Evolutionary conservation across 2,113 vertebrate species (phyloP), one percentile per base, ranked within the genome.

Genomic region (Herpailurus yagouaroundi): DNA sequence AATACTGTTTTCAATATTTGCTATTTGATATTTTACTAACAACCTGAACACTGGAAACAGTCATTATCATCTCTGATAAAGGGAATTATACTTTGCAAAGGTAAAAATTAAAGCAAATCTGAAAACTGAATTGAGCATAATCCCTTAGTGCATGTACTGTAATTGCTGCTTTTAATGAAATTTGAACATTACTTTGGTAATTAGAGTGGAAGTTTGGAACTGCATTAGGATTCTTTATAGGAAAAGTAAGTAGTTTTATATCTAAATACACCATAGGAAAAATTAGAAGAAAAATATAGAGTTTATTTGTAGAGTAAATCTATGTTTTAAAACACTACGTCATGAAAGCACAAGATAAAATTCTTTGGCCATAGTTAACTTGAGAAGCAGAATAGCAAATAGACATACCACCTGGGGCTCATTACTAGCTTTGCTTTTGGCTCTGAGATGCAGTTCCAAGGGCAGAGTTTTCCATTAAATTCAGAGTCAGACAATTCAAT

Each of bases 91-190:
- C 63, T 87, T 95, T 91, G 77, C 91, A 97, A 96, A 91, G 68
- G 36, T 45, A 96, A 95, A 98, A 96, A 97, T 98, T 98, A 97
- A 98, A 96, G n/a, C 91, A 64, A 97, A 64, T 93, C 31, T n/a
- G 77, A 91, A 98, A 97, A 93, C 82, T 64, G 69, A 96, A 81
- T 89, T 94, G 89, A 98, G 89, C 19, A 55, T 82, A 97, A 55
- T 97, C 79, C 66, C 86, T 94, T 93, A 41, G 66, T 89, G 45
- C 0, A 0, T 48, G 14, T 82, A 80, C 64, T 98, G 5, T 91
- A 98, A 97, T 91, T 97, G 74, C 63, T 97, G 96, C 92, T 97
- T 95, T 95, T 95, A 91, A 96, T 98, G 86, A 98, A 98, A 97
- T 79, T 80, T 80, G 86, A 95, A 74, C 38, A 97, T 97, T 97